These are phyloP conservation scores for Acipenser oxyrinchus DNA, from an alignment of 2,797 vertebrate species.

Conservation along the genomic window DNA sequence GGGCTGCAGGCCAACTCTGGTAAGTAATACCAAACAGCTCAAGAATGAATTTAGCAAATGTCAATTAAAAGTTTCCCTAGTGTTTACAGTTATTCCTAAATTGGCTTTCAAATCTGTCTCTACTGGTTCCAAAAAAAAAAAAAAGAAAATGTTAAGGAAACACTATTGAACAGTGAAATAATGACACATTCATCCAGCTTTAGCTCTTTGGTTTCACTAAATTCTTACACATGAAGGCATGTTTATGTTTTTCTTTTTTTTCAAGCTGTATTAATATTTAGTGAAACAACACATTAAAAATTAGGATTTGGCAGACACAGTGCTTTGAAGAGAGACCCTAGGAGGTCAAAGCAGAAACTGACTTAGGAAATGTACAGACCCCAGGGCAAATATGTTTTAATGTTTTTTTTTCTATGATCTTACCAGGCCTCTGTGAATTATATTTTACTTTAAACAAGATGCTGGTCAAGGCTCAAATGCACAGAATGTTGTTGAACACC, in stretches of 20 bases:
- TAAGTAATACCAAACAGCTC: constrained; percentile 8
- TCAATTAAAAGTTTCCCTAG: constrained; percentile 11
- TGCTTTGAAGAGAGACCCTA: background rate
- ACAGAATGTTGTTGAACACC: too few species aligned
- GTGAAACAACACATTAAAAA: constrained; percentile 5
- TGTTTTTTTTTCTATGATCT: background rate
- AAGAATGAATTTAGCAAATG: constrained; percentile 12
- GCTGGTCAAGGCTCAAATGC: too few species aligned
- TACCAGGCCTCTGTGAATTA: background rate
- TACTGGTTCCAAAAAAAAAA: background rate
- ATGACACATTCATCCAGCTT: background rate
- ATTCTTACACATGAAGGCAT: background rate
- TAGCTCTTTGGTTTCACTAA: background rate
- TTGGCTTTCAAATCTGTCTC: constrained; percentile 1
- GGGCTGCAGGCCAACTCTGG: constrained; percentile 1
- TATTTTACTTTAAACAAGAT: too few species aligned
- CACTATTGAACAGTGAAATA: background rate
- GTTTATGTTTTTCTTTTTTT: background rate
- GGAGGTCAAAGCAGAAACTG: constrained; percentile 3
- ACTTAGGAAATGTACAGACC: background rate
- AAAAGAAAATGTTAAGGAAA: background rate
- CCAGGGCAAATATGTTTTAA: background rate
- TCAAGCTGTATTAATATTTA: constrained; percentile 3
- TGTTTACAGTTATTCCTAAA: constrained; percentile 13
- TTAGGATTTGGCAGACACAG: background rate